Evolutionary conservation across 2,888 invertebrate genomes (phyloP).

Genomic region (Tenthredo scrophulariae): DNA sequence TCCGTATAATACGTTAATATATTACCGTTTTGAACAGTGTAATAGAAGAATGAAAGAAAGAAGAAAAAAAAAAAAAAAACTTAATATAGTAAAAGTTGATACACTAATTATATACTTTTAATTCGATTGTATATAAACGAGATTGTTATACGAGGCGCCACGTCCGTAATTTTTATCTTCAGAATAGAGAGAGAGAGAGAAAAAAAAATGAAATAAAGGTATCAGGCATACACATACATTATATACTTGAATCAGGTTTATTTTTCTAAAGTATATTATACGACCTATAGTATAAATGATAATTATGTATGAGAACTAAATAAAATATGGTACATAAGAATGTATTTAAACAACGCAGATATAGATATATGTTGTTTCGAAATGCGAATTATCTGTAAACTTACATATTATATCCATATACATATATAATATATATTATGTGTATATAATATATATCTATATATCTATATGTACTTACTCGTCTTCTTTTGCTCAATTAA

Average conservation of each 20-base stretch:
- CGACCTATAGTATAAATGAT: conserved; percentile 18
- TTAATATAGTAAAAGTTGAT: neutral
- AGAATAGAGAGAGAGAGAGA: neutral
- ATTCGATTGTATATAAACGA: conserved; percentile 1
- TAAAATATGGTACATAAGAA: neutral
- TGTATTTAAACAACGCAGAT: conserved; percentile 6
- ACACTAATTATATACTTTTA: neutral
- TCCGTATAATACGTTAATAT: conserved; percentile 8
- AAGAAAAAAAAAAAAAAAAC: neutral
- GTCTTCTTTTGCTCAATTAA: conserved; percentile 51
- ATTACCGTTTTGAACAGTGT: neutral
- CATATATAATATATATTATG: conserved; percentile 14
- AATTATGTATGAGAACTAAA: conserved; percentile 30
- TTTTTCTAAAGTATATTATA: conserved; percentile 41
- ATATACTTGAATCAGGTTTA: conserved; percentile 44
- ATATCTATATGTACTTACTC: conserved; percentile 21
- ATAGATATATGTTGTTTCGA: conserved; percentile 20
- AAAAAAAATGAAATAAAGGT: neutral
- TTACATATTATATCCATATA: conserved; percentile 36
- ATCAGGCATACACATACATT: neutral
- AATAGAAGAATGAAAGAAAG: neutral
- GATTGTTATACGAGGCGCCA: neutral
- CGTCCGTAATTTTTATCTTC: conserved; percentile 6
- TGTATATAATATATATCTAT: conserved; percentile 55
- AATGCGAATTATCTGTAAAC: conserved; percentile 29